Evolutionary conservation across 2,113 vertebrate genomes (phyloP).

Genomic region (Tamias sibiricus): DNA sequence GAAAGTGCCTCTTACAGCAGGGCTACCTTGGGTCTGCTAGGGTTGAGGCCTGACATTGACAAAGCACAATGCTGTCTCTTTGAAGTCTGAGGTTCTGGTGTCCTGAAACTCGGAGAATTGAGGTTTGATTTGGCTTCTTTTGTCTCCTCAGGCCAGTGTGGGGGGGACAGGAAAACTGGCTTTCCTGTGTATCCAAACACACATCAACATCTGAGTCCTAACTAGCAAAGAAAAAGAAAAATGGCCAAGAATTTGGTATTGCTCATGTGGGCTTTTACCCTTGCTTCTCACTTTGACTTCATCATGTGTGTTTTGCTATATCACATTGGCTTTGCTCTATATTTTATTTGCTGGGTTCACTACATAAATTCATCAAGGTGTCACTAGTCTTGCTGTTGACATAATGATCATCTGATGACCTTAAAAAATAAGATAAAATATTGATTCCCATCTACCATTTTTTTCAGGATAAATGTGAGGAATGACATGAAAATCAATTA

Average conservation of each 20-base stretch:
- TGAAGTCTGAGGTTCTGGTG: neutral
- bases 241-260: neutral
- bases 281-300: neutral
- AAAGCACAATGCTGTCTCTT: neutral
- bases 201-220: neutral
- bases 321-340: neutral
- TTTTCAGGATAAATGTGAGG: constrained; percentile 7
- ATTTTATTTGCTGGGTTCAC: constrained; percentile 6
- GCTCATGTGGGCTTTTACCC: neutral
- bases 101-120: neutral
- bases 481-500: constrained; percentile 54
- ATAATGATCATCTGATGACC: constrained; percentile 8
- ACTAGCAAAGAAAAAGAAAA: neutral
- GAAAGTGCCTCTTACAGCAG: too few relatives aligned
- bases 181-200: neutral
- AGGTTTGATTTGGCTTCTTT: neutral
- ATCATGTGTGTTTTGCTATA: rapidly evolving
- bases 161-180: neutral
- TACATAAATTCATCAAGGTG: neutral
- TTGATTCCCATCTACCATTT: constrained; percentile 18
- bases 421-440: constrained; percentile 59
- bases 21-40: too few relatives aligned
- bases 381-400: constrained; percentile 30
- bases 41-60: too few relatives aligned
- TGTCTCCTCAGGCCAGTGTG: neutral